Evolutionary conservation across 2,888 invertebrate species (phyloP), one percentile per base, ranked within the genome.

Genomic region (Schizotus pectinicornis): DNA sequence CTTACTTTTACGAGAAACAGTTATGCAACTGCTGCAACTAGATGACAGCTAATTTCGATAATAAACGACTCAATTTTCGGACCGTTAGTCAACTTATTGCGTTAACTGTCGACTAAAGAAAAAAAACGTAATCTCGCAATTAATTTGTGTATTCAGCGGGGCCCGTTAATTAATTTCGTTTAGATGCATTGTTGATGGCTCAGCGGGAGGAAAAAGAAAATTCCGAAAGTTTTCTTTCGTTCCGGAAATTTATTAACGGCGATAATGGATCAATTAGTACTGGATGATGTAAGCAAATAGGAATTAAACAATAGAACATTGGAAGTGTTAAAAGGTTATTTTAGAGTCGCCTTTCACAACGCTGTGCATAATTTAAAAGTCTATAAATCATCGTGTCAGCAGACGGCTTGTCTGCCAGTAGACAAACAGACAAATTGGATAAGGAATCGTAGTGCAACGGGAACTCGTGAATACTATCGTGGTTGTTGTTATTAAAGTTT

Each of bases 301-400:
- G 38, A 53, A 53, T 45, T 53, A 22, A 43, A 45, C 42, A 51
- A 42, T 42, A 43, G 42, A 48, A 14, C 14, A n/a, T n/a, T n/a
- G 39, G 39, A 33, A 43, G 41, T 34, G 41, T 42, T 42, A 49
- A 49, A 38, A 32, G 38, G 14, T 42, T 45, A 41, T 54, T 47
- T 53, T 45, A 45, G 46, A 34, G 39, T 38, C 45, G 36, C 51
- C 51, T 51, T 51, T 51, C 51, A 51, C 41, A 31, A 32, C 37
- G 54, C 32, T 47, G 33, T 47, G 54, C 54, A 54, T 54, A 54
- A 54, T 47, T 54, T 47, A 46, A 14, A 37, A 38, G 9, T 14
- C 11, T 22, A 55, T 55, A 55, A 55, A 55, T 53, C 53, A 53
- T 33, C 42, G 45, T 38, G 43, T 14, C 8, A 34, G n/a, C 36